A percentile compares a stretch with the other conserved stretches of the same genome.
phyloP scores from a whole-genome alignment of 2,113 vertebrate species.

The Lepidothrix coronata region DNA sequence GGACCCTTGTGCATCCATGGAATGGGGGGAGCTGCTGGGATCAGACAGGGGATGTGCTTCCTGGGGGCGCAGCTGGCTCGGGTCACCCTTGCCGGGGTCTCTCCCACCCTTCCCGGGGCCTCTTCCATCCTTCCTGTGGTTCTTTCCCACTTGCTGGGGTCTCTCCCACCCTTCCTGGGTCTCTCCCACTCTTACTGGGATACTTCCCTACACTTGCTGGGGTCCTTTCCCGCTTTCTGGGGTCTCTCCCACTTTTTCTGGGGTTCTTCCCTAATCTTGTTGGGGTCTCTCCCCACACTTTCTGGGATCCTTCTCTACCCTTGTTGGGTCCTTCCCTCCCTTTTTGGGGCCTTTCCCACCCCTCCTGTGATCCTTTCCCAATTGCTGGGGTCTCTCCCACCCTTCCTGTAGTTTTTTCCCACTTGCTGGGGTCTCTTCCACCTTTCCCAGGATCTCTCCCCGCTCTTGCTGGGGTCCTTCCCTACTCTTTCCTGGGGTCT shows the following conservation, averaged over 20 bases:
- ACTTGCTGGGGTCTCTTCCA: neutral
- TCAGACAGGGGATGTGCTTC: neutral
- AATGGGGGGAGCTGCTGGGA: neutral
- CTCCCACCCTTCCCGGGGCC: neutral
- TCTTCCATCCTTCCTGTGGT: neutral
- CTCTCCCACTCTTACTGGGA: neutral
- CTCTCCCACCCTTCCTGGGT: too few species aligned
- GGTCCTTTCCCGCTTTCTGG: neutral
- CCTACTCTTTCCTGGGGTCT: too few species aligned
- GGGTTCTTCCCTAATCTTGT: neutral
- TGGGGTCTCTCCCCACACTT: neutral
- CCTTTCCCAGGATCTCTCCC: neutral
- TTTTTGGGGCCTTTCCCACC: neutral
- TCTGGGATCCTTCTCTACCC: neutral
- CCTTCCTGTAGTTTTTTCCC: neutral
- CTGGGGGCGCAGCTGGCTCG: neutral
- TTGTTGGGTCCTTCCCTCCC: neutral
- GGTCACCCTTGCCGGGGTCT: accelerated
- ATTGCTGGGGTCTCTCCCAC: too few species aligned
- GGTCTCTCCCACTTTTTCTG: neutral
- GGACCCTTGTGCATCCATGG: accelerated
- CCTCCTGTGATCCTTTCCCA: too few species aligned
- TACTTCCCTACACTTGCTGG: neutral
- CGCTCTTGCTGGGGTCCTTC: neutral
- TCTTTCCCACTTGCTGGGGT: neutral